These are phyloP conservation scores for Pandemis heparana DNA, from an alignment of 2,888 invertebrate genomes.

Conservation along the genomic window DNA sequence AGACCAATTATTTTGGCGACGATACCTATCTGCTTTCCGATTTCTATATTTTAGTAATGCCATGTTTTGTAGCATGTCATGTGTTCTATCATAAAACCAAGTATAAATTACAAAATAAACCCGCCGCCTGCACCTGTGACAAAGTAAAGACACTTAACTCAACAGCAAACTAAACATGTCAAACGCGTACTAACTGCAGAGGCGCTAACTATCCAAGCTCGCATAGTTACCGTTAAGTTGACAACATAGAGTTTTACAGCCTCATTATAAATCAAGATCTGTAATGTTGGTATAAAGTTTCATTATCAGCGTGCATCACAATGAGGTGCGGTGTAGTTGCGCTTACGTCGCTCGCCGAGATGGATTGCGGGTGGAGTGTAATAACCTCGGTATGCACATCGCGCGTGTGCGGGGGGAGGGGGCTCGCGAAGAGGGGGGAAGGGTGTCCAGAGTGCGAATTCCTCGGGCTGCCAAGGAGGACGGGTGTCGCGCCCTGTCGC, in stretches of 20 bases:
- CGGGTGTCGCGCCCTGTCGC: constrained; percentile 55
- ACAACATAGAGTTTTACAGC: constrained; percentile 22
- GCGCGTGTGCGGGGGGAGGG: constrained; percentile 53
- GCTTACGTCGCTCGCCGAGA: constrained; percentile 49
- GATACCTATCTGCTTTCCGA: not conserved
- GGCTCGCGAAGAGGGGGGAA: constrained; percentile 31
- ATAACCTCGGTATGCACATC: constrained; percentile 69
- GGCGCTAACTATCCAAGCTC: constrained; percentile 19
- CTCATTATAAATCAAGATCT: constrained; percentile 37
- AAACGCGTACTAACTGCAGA: constrained; percentile 21
- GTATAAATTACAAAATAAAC: constrained; percentile 18
- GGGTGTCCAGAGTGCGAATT: constrained; percentile 58
- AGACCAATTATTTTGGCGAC: too few relatives aligned
- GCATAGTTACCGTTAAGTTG: constrained; percentile 34
- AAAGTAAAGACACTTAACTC: constrained; percentile 24
- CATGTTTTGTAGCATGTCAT: not conserved
- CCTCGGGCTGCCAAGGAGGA: constrained; percentile 63
- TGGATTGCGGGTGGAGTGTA: constrained; percentile 68
- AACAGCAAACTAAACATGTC: constrained; percentile 23
- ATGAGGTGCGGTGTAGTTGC: constrained; percentile 30
- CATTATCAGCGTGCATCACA: constrained; percentile 42
- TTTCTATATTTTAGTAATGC: not conserved
- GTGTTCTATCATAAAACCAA: constrained; percentile 15
- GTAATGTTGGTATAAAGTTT: constrained; percentile 27
- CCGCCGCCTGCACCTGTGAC: constrained; percentile 2